Evolutionary conservation across 2,888 invertebrate genomes (phyloP).

Genomic region (Abscondita cerata): DNA sequence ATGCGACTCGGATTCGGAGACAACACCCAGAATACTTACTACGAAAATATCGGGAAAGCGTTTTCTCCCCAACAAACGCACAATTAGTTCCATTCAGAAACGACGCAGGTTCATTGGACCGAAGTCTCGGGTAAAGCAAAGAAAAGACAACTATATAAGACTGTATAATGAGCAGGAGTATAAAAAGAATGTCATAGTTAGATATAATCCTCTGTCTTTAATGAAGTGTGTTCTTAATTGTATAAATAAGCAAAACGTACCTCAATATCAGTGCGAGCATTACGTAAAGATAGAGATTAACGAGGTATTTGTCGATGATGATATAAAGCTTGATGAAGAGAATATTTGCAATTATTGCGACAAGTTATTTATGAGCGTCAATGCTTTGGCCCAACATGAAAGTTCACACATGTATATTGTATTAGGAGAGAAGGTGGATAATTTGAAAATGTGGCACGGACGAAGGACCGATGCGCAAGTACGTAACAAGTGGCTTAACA

Average conservation of each 20-base stretch:
- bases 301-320: conserved; percentile 5
- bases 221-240: conserved; percentile 49
- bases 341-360: conserved; percentile 53
- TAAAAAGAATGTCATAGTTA: conserved; percentile 19
- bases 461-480: conserved; percentile 46
- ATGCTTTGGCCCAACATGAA: conserved; percentile 54
- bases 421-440: conserved; percentile 50
- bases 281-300: conserved; percentile 34
- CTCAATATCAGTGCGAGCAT: conserved; percentile 45
- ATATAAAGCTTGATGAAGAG: conserved; percentile 27
- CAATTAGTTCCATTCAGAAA: conserved; percentile 18
- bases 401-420: conserved; percentile 53
- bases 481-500: conserved; percentile 54
- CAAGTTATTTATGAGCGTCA: conserved; percentile 48
- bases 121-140: conserved; percentile 34
- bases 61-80: neutral
- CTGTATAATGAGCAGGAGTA: conserved; percentile 16
- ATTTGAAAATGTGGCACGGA: conserved; percentile 48
- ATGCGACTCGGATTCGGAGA: conserved; percentile 41
- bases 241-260: conserved; percentile 51
- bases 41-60: conserved; percentile 12
- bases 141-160: conserved; percentile 19
- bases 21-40: conserved; percentile 17
- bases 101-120: conserved; percentile 40
- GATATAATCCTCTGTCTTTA: conserved; percentile 51